phyloP scores from a whole-genome alignment of 2,797 vertebrate species.

The Pangasius krempfi region DNA sequence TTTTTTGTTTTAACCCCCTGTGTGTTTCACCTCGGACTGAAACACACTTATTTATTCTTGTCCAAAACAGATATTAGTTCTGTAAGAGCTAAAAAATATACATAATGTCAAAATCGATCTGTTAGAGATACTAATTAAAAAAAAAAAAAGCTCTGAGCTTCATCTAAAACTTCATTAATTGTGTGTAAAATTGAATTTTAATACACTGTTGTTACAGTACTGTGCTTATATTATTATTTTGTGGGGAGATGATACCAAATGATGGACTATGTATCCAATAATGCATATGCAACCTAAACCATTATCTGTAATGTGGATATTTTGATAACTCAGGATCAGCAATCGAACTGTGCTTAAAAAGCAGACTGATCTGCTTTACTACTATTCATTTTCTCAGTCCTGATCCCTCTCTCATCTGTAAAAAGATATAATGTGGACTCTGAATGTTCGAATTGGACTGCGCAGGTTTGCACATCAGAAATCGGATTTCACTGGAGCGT shows the following conservation, averaged over 20 bases:
- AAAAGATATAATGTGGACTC: conserved; percentile 15
- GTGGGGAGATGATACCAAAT: conserved; percentile 14
- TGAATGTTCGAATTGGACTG: conserved; percentile 45
- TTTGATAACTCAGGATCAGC: conserved; percentile 43
- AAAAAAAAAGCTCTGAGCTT: background rate
- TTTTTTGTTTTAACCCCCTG: background rate
- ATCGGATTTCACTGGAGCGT: conserved; percentile 32
- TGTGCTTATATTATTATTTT: background rate
- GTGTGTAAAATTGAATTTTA: background rate
- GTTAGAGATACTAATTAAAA: background rate
- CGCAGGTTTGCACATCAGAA: conserved; percentile 58
- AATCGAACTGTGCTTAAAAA: conserved; percentile 33
- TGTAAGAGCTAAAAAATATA: background rate
- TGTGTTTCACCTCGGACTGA: background rate
- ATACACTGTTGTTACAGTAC: conserved; percentile 15
- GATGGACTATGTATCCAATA: background rate
- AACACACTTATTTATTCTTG: conserved; percentile 2
- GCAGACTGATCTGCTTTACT: conserved; percentile 12
- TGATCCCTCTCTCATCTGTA: conserved; percentile 9
- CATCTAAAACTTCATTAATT: background rate
- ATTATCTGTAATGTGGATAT: conserved; percentile 11
- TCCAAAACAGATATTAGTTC: background rate
- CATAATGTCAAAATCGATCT: background rate
- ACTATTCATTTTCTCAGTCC: background rate
- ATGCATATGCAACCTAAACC: conserved; percentile 11